A percentile compares a stretch with the other conserved stretches of the same genome.
Conservation (phyloP, 37 sponge, comb jelly and placozoan species). For the Lycopodina hypogea region DNA sequence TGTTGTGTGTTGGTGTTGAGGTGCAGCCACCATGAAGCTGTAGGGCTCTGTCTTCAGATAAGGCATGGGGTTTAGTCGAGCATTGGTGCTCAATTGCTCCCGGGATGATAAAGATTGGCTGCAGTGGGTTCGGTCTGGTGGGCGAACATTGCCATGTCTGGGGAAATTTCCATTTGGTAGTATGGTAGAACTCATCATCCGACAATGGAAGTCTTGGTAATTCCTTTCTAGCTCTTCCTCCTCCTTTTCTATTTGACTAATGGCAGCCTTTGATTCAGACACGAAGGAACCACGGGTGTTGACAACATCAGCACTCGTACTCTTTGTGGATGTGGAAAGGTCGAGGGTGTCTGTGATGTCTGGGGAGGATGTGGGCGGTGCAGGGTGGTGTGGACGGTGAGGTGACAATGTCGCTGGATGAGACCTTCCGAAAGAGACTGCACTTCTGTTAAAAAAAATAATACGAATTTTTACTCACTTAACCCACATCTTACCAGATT, state of each 20-base stretch:
- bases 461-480: too few relatives aligned
- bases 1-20: background rate
- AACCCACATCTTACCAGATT: too few relatives aligned
- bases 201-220: conserved; percentile 4
- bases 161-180: background rate
- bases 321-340: background rate
- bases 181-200: background rate
- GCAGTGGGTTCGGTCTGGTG: too few relatives aligned
- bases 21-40: background rate
- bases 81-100: background rate
- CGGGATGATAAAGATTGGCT: too few relatives aligned
- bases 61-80: background rate
- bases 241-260: conserved; percentile 60
- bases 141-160: background rate
- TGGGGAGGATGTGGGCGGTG: background rate
- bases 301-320: too few relatives aligned
- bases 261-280: conserved; percentile 45
- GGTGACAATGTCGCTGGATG: background rate
- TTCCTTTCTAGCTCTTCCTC: conserved; percentile 34
- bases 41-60: background rate
- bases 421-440: too few relatives aligned
- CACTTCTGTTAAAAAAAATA: too few relatives aligned
- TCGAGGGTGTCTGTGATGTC: background rate
- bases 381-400: background rate
- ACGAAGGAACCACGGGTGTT: conserved; percentile 29